These are phyloP conservation scores for Eurystomus glaucurus DNA, from an alignment of 2,797 vertebrate genomes.

Conservation along the genomic window DNA sequence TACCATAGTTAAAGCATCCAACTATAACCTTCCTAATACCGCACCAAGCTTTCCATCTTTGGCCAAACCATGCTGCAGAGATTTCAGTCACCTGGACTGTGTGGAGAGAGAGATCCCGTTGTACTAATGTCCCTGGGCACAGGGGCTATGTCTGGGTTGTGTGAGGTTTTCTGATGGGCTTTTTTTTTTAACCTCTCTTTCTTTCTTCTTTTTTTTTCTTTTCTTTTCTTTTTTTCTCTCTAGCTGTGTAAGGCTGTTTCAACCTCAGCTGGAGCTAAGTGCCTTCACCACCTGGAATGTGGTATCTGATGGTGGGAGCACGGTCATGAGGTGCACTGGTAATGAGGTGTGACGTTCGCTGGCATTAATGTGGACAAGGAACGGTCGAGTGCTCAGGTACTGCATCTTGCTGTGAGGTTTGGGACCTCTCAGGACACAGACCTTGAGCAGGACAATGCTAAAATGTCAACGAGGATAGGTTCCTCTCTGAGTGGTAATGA, in stretches of 20 bases:
- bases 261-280: not conserved
- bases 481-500: not conserved
- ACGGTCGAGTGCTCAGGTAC: fast-evolving
- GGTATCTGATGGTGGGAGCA: not conserved
- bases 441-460: not conserved
- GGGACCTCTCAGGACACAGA: not conserved
- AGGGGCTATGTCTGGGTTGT: not conserved
- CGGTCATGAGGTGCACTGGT: not conserved
- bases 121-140: not conserved
- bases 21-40: not conserved
- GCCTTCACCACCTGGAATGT: not conserved
- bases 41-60: not conserved
- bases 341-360: not conserved
- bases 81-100: not conserved
- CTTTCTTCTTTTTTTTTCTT: too few relatives aligned
- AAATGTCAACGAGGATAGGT: too few relatives aligned
- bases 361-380: not conserved
- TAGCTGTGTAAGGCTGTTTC: not conserved
- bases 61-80: not conserved
- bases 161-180: too few relatives aligned
- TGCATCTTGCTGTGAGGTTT: not conserved
- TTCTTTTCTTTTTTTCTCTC: too few relatives aligned
- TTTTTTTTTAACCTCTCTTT: too few relatives aligned
- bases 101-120: not conserved
- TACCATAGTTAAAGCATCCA: not conserved